Conservation (phyloP, 2,113 vertebrate genomes). For the Panthera leo region DNA sequence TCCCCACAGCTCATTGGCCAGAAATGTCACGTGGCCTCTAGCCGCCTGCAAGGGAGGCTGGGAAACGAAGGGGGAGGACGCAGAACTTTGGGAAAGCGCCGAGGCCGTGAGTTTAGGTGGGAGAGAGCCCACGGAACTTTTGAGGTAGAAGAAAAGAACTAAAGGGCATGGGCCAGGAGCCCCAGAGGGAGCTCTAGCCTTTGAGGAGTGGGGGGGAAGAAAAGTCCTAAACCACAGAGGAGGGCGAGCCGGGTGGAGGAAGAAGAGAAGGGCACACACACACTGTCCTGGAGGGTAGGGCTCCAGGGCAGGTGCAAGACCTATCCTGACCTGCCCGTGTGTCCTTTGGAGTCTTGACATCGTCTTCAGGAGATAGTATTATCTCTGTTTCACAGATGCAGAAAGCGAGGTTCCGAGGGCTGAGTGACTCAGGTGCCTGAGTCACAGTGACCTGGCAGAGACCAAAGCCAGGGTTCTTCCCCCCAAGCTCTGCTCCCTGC, state of each 20-base stretch:
- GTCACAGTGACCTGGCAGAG: neutral
- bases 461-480: neutral
- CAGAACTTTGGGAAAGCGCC: neutral
- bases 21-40: neutral
- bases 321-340: neutral
- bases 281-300: rapidly evolving
- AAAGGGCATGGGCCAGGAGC: neutral
- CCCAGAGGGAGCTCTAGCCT: neutral
- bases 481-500: neutral
- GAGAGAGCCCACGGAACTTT: neutral
- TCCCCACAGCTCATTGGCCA: neutral
- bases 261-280: neutral
- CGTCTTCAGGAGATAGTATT: neutral
- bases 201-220: neutral
- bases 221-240: neutral
- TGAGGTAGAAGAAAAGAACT: neutral
- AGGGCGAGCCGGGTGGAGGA: rapidly evolving
- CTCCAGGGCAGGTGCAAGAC: rapidly evolving
- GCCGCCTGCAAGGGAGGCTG: neutral
- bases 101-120: neutral
- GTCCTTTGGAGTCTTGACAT: neutral
- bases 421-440: neutral
- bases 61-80: neutral
- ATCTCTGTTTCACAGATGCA: neutral
- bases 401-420: neutral